These are phyloP conservation scores for Dexiosoma caninum DNA, from an alignment of 2,888 invertebrate species.

Conservation along the genomic window DNA sequence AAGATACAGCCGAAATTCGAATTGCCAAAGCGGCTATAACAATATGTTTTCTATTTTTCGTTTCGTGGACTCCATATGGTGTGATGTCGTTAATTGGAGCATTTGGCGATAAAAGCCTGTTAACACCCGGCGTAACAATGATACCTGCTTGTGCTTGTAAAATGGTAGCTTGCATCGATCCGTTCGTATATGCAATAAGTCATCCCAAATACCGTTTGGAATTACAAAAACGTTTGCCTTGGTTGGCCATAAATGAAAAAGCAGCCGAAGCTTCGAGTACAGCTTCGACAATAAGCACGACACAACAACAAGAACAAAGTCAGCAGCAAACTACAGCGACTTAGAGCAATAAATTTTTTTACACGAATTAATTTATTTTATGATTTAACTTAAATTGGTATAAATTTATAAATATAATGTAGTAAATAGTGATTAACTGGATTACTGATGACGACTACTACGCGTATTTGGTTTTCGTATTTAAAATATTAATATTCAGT, in stretches of 20 bases:
- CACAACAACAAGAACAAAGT: conserved; percentile 58
- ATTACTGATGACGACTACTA: conserved; percentile 16
- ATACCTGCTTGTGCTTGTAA: conserved; percentile 92
- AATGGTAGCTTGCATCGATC: conserved; percentile 93
- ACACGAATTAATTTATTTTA: no score
- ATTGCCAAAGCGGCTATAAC: conserved; percentile 94
- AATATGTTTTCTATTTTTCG: conserved; percentile 89
- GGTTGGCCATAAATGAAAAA: conserved; percentile 83
- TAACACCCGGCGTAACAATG: conserved; percentile 88
- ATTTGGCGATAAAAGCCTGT: conserved; percentile 84
- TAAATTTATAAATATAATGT: background rate
- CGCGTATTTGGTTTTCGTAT: background rate
- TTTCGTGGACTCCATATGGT: conserved; percentile 95
- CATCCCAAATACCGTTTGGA: conserved; percentile 92
- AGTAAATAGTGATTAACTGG: background rate
- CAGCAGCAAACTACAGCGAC: conserved; percentile 74
- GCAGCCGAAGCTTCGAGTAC: conserved; percentile 81
- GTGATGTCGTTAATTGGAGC: conserved; percentile 89
- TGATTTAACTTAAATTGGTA: background rate
- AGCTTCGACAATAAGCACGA: conserved; percentile 70
- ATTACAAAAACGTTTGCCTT: conserved; percentile 88
- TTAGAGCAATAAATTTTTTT: conserved; percentile 63
- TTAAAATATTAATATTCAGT: background rate
- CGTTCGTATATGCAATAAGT: conserved; percentile 93
- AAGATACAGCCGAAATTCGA: conserved; percentile 87